Conservation (phyloP, 2,888 invertebrate species). For the Maniola hyperantus region DNA sequence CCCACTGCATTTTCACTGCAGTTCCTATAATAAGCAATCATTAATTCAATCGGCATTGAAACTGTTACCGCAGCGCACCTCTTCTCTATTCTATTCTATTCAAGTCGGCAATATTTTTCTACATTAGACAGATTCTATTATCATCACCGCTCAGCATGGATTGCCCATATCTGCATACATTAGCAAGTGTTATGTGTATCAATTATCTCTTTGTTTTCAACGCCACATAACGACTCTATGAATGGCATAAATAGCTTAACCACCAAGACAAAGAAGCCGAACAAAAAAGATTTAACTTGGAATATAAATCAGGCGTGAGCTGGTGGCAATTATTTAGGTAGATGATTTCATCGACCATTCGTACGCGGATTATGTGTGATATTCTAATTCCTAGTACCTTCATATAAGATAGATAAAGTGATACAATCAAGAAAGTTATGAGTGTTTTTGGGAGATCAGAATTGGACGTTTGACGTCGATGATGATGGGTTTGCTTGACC, state of each 20-base stretch:
- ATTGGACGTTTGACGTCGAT: no score
- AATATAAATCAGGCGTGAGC: conserved; percentile 30
- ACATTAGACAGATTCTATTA: conserved; percentile 18
- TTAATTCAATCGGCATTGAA: not conserved
- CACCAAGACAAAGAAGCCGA: conserved; percentile 31
- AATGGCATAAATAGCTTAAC: conserved; percentile 22
- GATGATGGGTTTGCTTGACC: no score
- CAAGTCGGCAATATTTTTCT: not conserved
- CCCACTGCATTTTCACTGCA: no score
- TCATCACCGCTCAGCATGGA: conserved; percentile 27
- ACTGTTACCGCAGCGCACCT: not conserved
- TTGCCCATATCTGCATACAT: conserved; percentile 31
- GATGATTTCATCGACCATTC: conserved; percentile 11
- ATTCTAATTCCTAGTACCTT: no score
- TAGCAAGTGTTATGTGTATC: conserved; percentile 22
- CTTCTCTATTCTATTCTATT: not conserved
- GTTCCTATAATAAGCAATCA: no score
- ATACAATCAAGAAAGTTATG: no score
- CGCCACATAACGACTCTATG: conserved; percentile 14
- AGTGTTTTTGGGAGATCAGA: no score
- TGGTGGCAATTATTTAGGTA: not conserved
- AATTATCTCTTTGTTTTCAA: conserved; percentile 35
- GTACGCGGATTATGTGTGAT: not conserved
- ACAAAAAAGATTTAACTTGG: conserved; percentile 31
- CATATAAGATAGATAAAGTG: not conserved